These are phyloP conservation scores for Pristionchus entomophagus DNA, from an alignment of 2,888 invertebrate species.

Conservation along the genomic window DNA sequence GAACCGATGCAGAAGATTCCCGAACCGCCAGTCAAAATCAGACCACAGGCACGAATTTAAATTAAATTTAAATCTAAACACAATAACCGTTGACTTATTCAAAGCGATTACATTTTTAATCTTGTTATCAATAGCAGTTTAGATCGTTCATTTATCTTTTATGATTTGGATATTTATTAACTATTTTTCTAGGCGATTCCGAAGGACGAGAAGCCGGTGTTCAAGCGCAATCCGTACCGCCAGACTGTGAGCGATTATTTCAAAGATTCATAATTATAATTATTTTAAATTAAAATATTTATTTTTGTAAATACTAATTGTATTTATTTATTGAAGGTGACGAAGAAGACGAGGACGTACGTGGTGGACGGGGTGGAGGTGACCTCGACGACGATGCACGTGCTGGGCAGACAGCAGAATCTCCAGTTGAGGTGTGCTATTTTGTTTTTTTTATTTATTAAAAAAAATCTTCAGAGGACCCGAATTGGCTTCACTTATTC, in stretches of 20 bases:
- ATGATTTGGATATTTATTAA: background rate
- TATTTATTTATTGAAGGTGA: too few species aligned
- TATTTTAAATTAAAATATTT: too few species aligned
- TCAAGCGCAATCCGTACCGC: constrained; percentile 59
- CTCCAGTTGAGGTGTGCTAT: constrained; percentile 67
- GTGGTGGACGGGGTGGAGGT: constrained; percentile 95
- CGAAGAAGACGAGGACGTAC: constrained; percentile 96
- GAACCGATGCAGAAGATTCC: background rate
- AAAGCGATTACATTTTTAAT: too few species aligned
- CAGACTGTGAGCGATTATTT: too few species aligned
- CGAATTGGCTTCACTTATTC: too few species aligned
- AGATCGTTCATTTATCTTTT: background rate
- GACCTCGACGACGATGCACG: constrained; percentile 88
- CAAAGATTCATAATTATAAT: too few species aligned
- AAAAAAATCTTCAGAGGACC: too few species aligned
- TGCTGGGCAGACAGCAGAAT: constrained; percentile 73
- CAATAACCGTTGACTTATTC: background rate
- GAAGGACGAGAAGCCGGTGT: constrained; percentile 21
- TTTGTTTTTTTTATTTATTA: too few species aligned
- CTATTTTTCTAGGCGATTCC: constrained; percentile 37
- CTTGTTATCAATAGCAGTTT: too few species aligned
- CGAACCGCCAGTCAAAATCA: constrained; percentile 21
- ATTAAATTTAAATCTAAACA: too few species aligned
- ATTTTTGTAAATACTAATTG: too few species aligned
- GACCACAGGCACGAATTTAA: background rate